Conservation (phyloP, 1,140 invertebrate genomes). For the Aplysia californica region DNA sequence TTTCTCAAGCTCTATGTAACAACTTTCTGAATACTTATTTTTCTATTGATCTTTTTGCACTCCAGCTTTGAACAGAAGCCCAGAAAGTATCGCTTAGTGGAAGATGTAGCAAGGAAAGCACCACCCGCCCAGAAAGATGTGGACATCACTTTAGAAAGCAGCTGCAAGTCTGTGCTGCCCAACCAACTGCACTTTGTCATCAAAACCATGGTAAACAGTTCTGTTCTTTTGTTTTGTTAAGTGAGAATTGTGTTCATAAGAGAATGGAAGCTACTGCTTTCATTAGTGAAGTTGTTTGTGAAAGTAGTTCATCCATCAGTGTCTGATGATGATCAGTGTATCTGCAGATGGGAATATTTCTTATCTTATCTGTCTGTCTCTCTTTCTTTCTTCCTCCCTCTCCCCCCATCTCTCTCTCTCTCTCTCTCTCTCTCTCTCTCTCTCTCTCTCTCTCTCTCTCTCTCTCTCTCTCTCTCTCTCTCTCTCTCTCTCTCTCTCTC, state of each 20-base stretch:
- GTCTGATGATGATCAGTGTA: neutral
- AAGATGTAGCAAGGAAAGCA: conserved; percentile 44
- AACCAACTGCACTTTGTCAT: conserved; percentile 58
- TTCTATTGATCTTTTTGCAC: neutral
- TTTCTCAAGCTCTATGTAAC: neutral
- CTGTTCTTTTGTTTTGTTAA: neutral
- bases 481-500: too few species aligned
- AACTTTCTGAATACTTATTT: neutral
- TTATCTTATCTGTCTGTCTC: too few species aligned
- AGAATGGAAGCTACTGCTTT: too few species aligned
- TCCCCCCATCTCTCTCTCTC: too few species aligned
- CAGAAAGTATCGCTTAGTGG: conserved; percentile 70
- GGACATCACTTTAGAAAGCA: conserved; percentile 51
- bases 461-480: too few species aligned
- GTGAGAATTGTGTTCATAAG: neutral
- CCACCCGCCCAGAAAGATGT: conserved; percentile 41
- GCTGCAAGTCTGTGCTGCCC: conserved; percentile 59
- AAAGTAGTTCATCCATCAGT: neutral
- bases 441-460: too few species aligned
- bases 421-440: too few species aligned
- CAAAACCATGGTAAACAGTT: conserved; percentile 60
- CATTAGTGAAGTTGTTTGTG: neutral
- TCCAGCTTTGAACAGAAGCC: conserved; percentile 54
- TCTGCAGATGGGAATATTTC: neutral
- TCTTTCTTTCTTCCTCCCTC: too few species aligned